phyloP scores from a whole-genome alignment of 92 coral and sea anemone genomes.

The Nematostella vectensis region DNA sequence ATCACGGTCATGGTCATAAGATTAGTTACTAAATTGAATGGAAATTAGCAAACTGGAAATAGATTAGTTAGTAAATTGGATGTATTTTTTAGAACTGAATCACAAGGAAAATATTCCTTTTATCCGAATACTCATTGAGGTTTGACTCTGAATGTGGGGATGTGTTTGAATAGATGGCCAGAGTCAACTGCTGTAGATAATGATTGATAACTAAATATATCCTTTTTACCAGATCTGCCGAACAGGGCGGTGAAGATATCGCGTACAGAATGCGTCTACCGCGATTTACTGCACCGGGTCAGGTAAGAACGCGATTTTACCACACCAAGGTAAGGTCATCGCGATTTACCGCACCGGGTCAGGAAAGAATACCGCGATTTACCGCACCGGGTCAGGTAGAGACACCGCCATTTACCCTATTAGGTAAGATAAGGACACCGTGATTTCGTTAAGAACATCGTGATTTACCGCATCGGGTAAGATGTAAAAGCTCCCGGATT shows the following conservation, averaged over 20 bases:
- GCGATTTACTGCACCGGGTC: conserved; percentile 80
- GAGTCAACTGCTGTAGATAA: too few species aligned
- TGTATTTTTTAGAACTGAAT: too few species aligned
- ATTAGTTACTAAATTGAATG: too few species aligned
- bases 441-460: conserved; percentile 72
- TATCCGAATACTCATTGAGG: too few species aligned
- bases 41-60: too few species aligned
- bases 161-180: too few species aligned
- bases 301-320: conserved; percentile 33
- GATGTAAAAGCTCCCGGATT: too few species aligned
- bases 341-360: conserved; percentile 79
- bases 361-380: conserved; percentile 75
- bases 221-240: conserved; percentile 84
- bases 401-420: conserved; percentile 79
- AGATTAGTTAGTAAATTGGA: too few species aligned
- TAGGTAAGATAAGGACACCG: conserved; percentile 66
- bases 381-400: conserved; percentile 84
- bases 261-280: conserved; percentile 77
- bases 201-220: too few species aligned
- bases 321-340: conserved; percentile 72
- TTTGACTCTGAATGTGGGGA: too few species aligned
- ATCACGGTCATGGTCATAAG: too few species aligned
- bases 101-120: too few species aligned
- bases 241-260: conserved; percentile 88
- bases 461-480: conserved; percentile 85